Conservation (phyloP, 2,113 vertebrate genomes). For the Urocitellus parryii region DNA sequence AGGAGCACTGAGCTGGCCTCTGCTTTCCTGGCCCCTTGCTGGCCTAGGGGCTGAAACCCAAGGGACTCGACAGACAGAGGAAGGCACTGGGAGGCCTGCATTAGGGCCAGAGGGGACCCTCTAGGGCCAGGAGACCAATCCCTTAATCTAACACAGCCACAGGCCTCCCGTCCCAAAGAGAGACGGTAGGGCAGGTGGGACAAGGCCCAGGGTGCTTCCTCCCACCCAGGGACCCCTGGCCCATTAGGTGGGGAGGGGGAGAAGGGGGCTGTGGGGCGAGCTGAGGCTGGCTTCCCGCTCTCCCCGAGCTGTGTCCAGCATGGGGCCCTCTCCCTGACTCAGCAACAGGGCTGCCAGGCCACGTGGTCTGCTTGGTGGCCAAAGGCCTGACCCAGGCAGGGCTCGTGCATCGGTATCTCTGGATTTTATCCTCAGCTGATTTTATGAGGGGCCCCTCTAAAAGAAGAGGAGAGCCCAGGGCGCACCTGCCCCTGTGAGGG, state of each 20-base stretch:
- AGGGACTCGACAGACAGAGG: background rate
- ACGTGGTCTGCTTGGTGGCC: background rate
- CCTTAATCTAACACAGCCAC: background rate
- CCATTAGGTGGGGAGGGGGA: background rate
- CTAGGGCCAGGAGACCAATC: accelerated
- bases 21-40: background rate
- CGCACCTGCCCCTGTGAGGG: background rate
- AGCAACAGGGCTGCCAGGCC: background rate
- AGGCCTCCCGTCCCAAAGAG: no score
- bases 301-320: background rate
- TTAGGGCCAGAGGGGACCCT: background rate
- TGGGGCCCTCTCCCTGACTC: background rate
- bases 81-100: accelerated
- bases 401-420: background rate
- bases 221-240: accelerated
- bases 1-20: slow-evolving; percentile 51
- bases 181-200: no score
- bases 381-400: background rate
- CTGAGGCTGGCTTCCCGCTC: background rate
- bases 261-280: accelerated
- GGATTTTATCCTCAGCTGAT: background rate
- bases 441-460: background rate
- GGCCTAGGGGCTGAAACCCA: accelerated
- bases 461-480: background rate
- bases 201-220: background rate